Evolutionary conservation across 1,140 invertebrate species (phyloP).

Genomic region (Sminthurides bifidus): DNA sequence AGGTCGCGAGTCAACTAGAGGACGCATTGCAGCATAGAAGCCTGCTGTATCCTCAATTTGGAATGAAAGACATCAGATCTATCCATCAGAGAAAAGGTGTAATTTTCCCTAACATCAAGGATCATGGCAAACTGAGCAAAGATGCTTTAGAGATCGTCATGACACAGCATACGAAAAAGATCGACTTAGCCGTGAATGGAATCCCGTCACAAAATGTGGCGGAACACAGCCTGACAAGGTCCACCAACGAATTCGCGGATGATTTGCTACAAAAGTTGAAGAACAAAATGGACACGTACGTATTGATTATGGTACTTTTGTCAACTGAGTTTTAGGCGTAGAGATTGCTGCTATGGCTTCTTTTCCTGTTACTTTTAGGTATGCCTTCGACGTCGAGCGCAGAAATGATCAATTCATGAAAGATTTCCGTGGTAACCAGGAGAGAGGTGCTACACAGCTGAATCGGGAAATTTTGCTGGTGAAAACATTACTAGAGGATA

Average conservation of each 20-base stretch:
- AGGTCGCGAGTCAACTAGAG: constrained; percentile 24
- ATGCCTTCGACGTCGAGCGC: constrained; percentile 16
- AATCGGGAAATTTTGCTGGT: constrained; percentile 22
- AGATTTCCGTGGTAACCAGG: constrained; percentile 15
- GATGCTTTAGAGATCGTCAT: constrained; percentile 33
- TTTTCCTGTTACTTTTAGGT: constrained; percentile 13
- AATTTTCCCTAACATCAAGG: constrained; percentile 25
- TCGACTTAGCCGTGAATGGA: constrained; percentile 16
- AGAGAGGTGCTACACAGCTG: constrained; percentile 10
- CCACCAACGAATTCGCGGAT: constrained; percentile 22
- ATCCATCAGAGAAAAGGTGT: neutral
- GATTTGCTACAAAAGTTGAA: constrained; percentile 28
- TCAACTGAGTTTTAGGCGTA: too few species aligned
- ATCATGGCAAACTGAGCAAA: constrained; percentile 32
- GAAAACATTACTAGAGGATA: constrained; percentile 24
- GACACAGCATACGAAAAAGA: constrained; percentile 22
- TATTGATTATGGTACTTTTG: neutral
- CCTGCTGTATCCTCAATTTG: constrained; percentile 23
- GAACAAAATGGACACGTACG: constrained; percentile 27
- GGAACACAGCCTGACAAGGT: neutral
- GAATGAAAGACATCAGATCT: neutral
- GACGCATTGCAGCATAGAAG: constrained; percentile 30
- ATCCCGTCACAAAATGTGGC: neutral
- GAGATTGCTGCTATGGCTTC: too few species aligned
- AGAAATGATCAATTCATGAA: constrained; percentile 17